phyloP scores from a whole-genome alignment of 2,113 vertebrate genomes.

The Crotophaga sulcirostris region DNA sequence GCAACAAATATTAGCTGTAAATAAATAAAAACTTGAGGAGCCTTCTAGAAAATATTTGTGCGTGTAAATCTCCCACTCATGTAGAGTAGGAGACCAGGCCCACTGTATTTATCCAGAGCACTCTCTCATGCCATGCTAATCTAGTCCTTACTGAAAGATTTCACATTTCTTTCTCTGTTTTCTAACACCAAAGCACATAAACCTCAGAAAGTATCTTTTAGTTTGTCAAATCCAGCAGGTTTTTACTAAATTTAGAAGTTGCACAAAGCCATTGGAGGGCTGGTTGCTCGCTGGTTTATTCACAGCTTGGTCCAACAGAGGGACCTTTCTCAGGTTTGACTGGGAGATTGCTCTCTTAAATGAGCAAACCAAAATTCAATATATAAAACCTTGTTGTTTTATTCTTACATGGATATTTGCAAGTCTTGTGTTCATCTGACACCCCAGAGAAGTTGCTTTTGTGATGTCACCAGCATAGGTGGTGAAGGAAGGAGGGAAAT shows the following conservation, averaged over 20 bases:
- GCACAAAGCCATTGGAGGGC: not conserved
- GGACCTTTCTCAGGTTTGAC: not conserved
- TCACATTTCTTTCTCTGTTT: not conserved
- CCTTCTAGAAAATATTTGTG: constrained; percentile 24
- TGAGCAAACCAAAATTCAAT: not conserved
- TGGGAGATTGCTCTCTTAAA: not conserved
- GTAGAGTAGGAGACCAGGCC: not conserved
- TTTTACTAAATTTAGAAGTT: not conserved
- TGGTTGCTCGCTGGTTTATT: not conserved
- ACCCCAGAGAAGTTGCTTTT: not conserved
- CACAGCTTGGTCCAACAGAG: not conserved
- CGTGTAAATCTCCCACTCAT: constrained; percentile 8
- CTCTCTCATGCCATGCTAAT: not conserved
- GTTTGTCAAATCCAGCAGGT: not conserved
- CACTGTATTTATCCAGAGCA: not conserved
- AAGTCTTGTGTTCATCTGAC: not conserved
- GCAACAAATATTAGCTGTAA: constrained; percentile 42
- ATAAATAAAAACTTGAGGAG: constrained; percentile 31
- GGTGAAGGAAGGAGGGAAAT: too few relatives aligned
- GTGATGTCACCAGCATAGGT: not conserved
- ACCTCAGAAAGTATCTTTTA: not conserved
- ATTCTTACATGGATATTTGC: not conserved
- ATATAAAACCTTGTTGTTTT: not conserved
- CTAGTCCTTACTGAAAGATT: not conserved
- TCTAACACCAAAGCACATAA: not conserved